Evolutionary conservation across 2,113 vertebrate genomes (phyloP).

Genomic region (Caranx ignobilis): DNA sequence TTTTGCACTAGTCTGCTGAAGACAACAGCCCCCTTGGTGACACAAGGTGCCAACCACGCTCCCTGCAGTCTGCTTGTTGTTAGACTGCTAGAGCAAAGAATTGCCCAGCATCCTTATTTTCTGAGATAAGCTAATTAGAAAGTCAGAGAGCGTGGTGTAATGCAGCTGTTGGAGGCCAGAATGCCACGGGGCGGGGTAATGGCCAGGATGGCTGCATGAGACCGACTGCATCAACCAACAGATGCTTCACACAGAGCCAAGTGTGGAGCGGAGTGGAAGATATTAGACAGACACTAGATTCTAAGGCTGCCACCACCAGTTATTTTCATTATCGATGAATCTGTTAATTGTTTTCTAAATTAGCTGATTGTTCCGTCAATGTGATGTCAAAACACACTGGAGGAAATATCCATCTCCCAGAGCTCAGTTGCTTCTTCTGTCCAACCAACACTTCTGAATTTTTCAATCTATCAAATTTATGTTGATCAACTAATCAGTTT

Average conservation of each 20-base stretch:
- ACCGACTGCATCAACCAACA: constrained; percentile 69
- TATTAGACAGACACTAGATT: not conserved
- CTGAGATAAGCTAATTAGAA: constrained; percentile 81
- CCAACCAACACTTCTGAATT: not conserved
- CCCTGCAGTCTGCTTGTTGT: constrained; percentile 75
- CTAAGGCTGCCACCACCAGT: not conserved
- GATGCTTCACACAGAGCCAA: constrained; percentile 58
- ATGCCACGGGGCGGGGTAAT: constrained; percentile 63
- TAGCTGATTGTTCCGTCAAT: not conserved
- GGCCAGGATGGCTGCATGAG: constrained; percentile 57
- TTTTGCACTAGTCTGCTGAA: constrained; percentile 60
- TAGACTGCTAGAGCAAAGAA: constrained; percentile 84
- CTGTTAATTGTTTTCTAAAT: not conserved
- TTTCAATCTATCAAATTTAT: no score
- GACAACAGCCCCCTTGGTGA: constrained; percentile 77
- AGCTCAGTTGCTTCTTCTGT: not conserved
- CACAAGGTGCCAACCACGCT: constrained; percentile 67
- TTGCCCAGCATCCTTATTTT: constrained; percentile 80
- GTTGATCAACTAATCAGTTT: no score
- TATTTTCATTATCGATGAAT: constrained; percentile 3
- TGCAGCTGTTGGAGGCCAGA: constrained; percentile 76
- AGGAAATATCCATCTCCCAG: not conserved
- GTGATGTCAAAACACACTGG: not conserved
- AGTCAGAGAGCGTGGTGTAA: constrained; percentile 79
- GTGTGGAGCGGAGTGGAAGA: constrained; percentile 23